These are phyloP conservation scores for Malthinus seriepunctatus DNA, from an alignment of 2,888 invertebrate species.

Conservation along the genomic window DNA sequence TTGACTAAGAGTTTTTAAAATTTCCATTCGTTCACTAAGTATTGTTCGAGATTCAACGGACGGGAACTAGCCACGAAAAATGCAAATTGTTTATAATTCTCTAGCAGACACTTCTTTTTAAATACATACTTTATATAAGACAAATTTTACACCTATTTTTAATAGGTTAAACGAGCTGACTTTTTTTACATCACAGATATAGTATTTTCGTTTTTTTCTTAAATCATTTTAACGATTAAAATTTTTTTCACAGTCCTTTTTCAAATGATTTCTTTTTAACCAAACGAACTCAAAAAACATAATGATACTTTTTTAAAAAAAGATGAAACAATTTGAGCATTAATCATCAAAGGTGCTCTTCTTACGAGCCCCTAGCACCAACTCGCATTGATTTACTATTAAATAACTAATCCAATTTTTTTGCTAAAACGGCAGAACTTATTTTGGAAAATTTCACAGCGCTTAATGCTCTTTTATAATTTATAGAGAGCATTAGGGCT, in stretches of 20 bases:
- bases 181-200: constrained; percentile 33
- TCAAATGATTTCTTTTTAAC: constrained; percentile 6
- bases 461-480: no score
- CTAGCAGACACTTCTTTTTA: constrained; percentile 21
- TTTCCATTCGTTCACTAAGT: constrained; percentile 18
- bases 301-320: constrained; percentile 9
- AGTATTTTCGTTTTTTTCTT: constrained; percentile 19
- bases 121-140: constrained; percentile 22
- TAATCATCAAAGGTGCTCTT: no score
- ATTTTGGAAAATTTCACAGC: no score
- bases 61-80: constrained; percentile 27
- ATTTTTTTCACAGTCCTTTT: constrained; percentile 15
- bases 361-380: no score
- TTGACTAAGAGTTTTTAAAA: constrained; percentile 29
- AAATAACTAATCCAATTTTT: no score
- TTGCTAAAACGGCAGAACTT: no score
- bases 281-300: constrained; percentile 21
- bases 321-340: no score
- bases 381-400: no score
- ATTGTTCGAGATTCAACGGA: constrained; percentile 28
- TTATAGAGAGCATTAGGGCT: no score
- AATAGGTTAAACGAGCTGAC: constrained; percentile 30
- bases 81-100: constrained; percentile 24
- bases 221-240: constrained; percentile 18
- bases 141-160: constrained; percentile 29